phyloP scores from a whole-genome alignment of 2,797 vertebrate species.

The Smutsia temminckii region DNA sequence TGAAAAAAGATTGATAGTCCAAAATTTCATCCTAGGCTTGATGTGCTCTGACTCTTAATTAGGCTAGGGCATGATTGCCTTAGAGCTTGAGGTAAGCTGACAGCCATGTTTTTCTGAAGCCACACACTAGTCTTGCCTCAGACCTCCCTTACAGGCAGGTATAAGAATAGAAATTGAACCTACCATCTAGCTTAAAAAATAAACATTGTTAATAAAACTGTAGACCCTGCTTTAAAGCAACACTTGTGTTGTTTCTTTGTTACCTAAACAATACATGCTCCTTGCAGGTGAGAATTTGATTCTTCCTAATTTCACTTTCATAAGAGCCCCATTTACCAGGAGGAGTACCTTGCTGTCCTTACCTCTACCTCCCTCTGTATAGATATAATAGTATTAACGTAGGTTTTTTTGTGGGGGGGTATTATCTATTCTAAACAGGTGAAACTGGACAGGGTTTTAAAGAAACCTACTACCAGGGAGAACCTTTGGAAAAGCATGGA shows the following conservation, averaged over 20 bases:
- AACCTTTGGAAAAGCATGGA: constrained; percentile 65
- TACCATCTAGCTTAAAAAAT: background rate
- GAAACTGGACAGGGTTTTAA: constrained; percentile 56
- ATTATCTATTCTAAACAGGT: constrained; percentile 77
- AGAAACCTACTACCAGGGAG: constrained; percentile 48
- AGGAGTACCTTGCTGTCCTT: background rate
- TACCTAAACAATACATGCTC: background rate
- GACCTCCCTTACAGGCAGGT: background rate
- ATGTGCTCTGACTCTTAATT: background rate
- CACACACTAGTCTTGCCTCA: background rate
- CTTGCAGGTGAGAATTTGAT: background rate
- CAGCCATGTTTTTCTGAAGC: background rate
- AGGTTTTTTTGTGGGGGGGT: background rate
- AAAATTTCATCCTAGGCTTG: background rate
- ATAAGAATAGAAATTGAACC: background rate
- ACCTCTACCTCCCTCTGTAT: background rate
- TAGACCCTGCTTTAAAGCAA: background rate
- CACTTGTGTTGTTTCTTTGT: background rate
- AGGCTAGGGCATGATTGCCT: background rate
- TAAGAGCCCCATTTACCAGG: background rate
- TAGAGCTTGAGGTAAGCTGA: background rate
- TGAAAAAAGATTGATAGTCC: background rate
- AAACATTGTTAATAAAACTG: background rate
- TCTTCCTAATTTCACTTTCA: background rate
- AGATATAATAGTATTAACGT: constrained; percentile 19